Evolutionary conservation across 2,113 vertebrate genomes (phyloP).

Genomic region (Dermatemys mawii): DNA sequence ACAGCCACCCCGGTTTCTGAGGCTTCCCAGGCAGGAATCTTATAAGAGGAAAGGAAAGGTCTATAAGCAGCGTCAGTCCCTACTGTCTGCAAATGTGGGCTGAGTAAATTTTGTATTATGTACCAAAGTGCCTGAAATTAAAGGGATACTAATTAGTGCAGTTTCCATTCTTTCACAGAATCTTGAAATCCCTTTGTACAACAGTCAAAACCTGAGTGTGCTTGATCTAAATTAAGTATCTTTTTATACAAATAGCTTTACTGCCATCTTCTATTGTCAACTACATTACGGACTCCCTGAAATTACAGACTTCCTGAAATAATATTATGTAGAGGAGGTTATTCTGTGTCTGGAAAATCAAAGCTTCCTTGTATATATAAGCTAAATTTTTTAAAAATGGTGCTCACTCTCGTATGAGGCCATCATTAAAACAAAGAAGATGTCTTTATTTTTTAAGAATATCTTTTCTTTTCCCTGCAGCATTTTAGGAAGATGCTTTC

Average conservation of each 20-base stretch:
- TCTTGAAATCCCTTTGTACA: constrained; percentile 32
- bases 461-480: neutral
- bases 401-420: neutral
- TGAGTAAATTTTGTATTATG: neutral
- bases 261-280: constrained; percentile 3
- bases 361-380: neutral
- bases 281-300: constrained; percentile 30
- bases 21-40: no score
- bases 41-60: no score
- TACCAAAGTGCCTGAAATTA: neutral
- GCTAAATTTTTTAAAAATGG: neutral
- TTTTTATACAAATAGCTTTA: constrained; percentile 60
- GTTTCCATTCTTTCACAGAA: constrained; percentile 30
- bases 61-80: no score
- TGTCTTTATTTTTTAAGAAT: neutral
- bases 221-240: constrained; percentile 57
- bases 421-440: neutral
- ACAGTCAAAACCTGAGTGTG: constrained; percentile 17
- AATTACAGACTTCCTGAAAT: constrained; percentile 7
- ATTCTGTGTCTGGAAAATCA: neutral
- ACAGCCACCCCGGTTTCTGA: no score
- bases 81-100: neutral
- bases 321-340: constrained; percentile 5
- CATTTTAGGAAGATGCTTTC: neutral
- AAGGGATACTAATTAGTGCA: constrained; percentile 26